Evolutionary conservation across 2,797 vertebrate species (phyloP).

Genomic region (Sebastes umbrosus): DNA sequence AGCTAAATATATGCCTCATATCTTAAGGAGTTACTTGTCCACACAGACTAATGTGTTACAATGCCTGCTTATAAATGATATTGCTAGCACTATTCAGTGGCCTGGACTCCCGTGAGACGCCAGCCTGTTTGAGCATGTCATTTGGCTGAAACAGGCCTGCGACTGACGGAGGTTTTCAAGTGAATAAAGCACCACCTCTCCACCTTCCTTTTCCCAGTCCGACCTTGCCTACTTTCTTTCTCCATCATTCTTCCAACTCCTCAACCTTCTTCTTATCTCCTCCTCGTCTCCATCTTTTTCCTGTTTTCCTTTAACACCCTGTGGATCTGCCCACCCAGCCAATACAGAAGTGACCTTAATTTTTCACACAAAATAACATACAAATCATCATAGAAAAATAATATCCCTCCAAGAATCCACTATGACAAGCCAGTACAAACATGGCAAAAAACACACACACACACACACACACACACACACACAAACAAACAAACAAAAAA

Average conservation of each 20-base stretch:
- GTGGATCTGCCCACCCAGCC: constrained; percentile 19
- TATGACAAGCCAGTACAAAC: constrained; percentile 77
- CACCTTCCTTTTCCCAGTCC: constrained; percentile 29
- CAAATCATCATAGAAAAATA: constrained; percentile 79
- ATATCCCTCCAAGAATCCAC: constrained; percentile 81
- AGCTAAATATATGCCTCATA: constrained; percentile 79
- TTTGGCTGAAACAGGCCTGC: constrained; percentile 21
- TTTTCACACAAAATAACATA: constrained; percentile 71
- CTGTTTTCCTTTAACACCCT: constrained; percentile 11
- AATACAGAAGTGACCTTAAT: constrained; percentile 56
- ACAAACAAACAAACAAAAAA: not conserved
- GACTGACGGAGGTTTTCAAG: constrained; percentile 68
- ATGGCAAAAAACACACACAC: constrained; percentile 65
- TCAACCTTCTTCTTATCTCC: constrained; percentile 13
- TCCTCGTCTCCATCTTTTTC: constrained; percentile 32
- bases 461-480: constrained; percentile 40
- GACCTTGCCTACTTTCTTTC: constrained; percentile 59
- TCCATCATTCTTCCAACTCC: constrained; percentile 45
- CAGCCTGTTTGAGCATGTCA: constrained; percentile 18
- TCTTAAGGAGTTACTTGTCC: constrained; percentile 68
- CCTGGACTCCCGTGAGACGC: constrained; percentile 48
- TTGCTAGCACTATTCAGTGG: constrained; percentile 75
- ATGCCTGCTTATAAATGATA: constrained; percentile 68
- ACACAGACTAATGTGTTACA: constrained; percentile 70
- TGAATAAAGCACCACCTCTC: constrained; percentile 58